phyloP scores from a whole-genome alignment of 2,797 vertebrate species.

The Brachyalestes nurse region DNA sequence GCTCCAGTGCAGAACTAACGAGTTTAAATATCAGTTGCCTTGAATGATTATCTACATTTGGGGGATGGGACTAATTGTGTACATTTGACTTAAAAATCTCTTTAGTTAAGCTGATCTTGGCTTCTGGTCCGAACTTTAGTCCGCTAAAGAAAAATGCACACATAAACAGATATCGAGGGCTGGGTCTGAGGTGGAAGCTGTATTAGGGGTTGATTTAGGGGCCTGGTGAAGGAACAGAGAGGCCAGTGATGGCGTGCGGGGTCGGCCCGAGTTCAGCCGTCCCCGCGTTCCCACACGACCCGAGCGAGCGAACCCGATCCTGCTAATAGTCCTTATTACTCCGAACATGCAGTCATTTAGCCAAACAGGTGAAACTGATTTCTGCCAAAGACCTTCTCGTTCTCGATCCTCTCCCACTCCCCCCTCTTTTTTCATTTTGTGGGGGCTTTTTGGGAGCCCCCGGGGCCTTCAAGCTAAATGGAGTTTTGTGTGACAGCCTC shows the following conservation, averaged over 20 bases:
- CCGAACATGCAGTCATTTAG: conserved; percentile 81
- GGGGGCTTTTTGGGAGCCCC: conserved; percentile 71
- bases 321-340: conserved; percentile 82
- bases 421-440: conserved; percentile 34
- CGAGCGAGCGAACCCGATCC: conserved; percentile 76
- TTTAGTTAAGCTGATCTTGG: no score
- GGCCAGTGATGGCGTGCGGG: conserved; percentile 70
- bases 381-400: conserved; percentile 71
- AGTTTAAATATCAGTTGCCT: no score
- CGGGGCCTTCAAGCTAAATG: conserved; percentile 77
- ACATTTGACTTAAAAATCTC: no score
- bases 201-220: background rate
- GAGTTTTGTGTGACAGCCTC: conserved; percentile 78
- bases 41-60: no score
- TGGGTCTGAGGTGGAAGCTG: background rate
- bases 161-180: no score
- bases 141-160: no score
- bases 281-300: conserved; percentile 71
- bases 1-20: no score
- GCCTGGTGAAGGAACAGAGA: conserved; percentile 56
- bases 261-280: conserved; percentile 83
- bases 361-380: conserved; percentile 94
- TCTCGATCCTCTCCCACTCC: conserved; percentile 31
- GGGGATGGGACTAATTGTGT: no score
- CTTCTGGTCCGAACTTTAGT: no score